phyloP scores from a whole-genome alignment of 2,113 vertebrate genomes.

The human region GRCh38 chr2:50380001-50380500 shows the following conservation, averaged over 20 bases:
- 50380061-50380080: conserved; percentile 54
- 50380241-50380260: background rate
- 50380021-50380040: conserved; percentile 8
- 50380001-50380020: conserved; percentile 14
- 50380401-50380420: background rate
- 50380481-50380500: background rate
- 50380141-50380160: conserved; percentile 41
- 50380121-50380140: conserved; percentile 31
- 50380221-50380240: background rate
- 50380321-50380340: background rate
- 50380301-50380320: no score
- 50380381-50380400: background rate
- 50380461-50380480: background rate
- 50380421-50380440: background rate
- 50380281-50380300: no score
- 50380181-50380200: background rate
- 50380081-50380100: conserved; percentile 44
- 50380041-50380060: conserved; percentile 36
- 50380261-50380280: background rate
- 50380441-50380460: background rate
- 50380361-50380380: background rate
- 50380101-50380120: background rate
- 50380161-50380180: conserved; percentile 26
- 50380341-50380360: background rate
- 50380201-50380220: background rate